Percentiles rank a stretch among this genome's conserved stretches.
phyloP scores from a whole-genome alignment of 1,140 invertebrate species.

The Lepidotrigona ventralis region DNA sequence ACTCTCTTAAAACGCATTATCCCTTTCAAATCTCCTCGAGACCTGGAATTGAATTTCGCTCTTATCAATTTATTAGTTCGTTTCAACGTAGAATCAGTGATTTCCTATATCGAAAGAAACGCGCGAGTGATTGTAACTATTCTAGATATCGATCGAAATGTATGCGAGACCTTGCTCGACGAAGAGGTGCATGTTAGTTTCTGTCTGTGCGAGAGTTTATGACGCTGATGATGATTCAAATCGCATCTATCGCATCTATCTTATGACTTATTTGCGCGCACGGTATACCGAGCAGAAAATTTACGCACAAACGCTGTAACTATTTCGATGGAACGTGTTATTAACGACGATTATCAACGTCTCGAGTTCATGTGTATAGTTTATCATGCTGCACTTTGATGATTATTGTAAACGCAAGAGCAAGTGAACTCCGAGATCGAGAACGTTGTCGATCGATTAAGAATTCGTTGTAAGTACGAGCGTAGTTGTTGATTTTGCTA shows the following conservation, averaged over 20 bases:
- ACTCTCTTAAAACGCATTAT: constrained; percentile 2
- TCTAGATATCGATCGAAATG: not conserved
- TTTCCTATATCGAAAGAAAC: not conserved
- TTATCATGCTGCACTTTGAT: constrained; percentile 46
- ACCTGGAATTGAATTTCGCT: not conserved
- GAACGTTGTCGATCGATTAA: constrained; percentile 22
- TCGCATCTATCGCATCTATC: not conserved
- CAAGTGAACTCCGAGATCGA: not conserved
- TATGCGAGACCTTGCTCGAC: not conserved
- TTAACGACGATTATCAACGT: constrained; percentile 49
- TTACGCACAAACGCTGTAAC: constrained; percentile 61
- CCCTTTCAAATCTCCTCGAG: not conserved
- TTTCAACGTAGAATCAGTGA: not conserved
- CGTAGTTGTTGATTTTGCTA: constrained; percentile 51
- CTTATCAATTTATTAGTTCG: not conserved
- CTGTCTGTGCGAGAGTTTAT: not conserved
- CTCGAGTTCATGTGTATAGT: constrained; percentile 60
- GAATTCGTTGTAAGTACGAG: constrained; percentile 1
- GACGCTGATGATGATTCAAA: not conserved
- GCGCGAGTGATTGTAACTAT: not conserved
- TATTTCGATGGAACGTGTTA: constrained; percentile 18
- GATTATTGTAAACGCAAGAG: not conserved
- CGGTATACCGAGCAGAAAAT: constrained; percentile 9
- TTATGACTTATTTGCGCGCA: not conserved
- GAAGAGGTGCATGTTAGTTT: not conserved